Conservation (phyloP, 2,113 vertebrate genomes). For the Macrotus californicus region DNA sequence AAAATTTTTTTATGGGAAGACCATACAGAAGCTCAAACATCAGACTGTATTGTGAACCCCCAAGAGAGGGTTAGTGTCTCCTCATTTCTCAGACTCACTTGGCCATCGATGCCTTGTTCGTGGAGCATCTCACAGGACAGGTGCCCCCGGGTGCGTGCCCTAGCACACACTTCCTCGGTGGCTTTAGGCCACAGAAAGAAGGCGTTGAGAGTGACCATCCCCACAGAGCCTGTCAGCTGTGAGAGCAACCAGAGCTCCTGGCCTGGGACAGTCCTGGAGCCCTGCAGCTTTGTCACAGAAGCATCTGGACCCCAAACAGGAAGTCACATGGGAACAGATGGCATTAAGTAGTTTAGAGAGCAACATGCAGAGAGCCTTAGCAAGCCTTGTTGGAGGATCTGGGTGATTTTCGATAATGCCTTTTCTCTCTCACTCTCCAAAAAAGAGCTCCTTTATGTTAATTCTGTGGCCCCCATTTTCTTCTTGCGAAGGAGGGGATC, state of each 20-base stretch:
- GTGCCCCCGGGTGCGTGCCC: background rate
- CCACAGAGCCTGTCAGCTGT: background rate
- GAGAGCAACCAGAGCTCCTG: background rate
- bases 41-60: background rate
- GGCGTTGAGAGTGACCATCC: background rate
- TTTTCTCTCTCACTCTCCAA: background rate
- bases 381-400: background rate
- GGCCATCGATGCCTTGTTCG: background rate
- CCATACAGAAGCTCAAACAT: background rate
- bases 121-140: background rate
- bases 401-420: background rate
- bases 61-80: background rate
- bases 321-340: background rate
- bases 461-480: background rate
- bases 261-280: background rate
- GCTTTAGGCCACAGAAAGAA: background rate
- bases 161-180: background rate
- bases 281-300: background rate
- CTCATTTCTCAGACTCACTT: background rate
- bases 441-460: background rate
- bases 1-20: background rate
- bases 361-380: fast-evolving
- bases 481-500: background rate
- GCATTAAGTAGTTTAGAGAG: too few species aligned
- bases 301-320: background rate